Evolutionary conservation across 2,113 vertebrate species (phyloP).

Genomic region (Psittacula cyanocephala): DNA sequence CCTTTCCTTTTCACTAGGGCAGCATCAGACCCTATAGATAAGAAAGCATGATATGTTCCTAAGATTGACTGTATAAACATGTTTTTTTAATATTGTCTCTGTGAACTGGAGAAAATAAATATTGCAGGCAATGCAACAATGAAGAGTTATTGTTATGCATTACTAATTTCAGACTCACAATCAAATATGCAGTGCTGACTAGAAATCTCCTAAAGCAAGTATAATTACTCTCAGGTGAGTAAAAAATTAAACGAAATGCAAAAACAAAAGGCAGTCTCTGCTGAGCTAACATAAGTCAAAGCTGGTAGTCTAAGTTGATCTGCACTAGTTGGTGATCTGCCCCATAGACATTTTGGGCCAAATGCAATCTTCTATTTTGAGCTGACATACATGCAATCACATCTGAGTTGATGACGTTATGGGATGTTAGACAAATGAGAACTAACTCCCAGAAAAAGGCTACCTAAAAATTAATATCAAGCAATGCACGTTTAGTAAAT

Average conservation of each 20-base stretch:
- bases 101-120: neutral
- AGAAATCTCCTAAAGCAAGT: neutral
- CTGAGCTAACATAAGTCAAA: neutral
- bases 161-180: neutral
- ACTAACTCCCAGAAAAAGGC: neutral
- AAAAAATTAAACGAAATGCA: neutral
- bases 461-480: neutral
- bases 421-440: neutral
- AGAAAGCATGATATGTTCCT: neutral
- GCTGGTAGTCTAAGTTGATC: neutral
- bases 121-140: neutral
- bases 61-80: neutral
- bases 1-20: neutral
- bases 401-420: neutral
- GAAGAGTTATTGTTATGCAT: neutral
- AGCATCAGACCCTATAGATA: neutral
- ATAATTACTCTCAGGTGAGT: neutral
- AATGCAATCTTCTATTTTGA: neutral
- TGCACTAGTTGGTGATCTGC: neutral
- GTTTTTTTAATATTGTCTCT: neutral
- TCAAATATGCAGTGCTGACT: neutral
- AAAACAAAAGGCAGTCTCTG: neutral
- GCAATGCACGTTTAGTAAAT: neutral
- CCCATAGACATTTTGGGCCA: neutral
- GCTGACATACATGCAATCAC: neutral